Evolutionary conservation across 2,113 vertebrate genomes (phyloP).

Genomic region (Nycticebus coucang): DNA sequence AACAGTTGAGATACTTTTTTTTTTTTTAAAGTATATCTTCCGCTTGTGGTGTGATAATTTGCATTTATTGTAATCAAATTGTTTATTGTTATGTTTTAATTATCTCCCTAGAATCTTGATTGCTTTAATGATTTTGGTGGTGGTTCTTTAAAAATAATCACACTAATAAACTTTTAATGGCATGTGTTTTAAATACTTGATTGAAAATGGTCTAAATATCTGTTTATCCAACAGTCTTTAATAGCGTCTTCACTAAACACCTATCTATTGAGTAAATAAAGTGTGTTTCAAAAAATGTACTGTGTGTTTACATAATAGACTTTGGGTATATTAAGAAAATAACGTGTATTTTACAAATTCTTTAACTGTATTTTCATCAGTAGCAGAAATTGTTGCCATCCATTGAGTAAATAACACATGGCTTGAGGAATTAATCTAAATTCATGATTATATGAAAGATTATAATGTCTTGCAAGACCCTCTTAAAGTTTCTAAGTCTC

Average conservation of each 20-base stretch:
- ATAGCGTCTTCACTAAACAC: constrained; percentile 60
- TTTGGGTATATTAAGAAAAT: constrained; percentile 69
- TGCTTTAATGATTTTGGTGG: constrained; percentile 58
- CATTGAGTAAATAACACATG: constrained; percentile 51
- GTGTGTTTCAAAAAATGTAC: constrained; percentile 52
- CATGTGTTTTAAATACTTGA: constrained; percentile 65
- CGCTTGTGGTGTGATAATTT: neutral
- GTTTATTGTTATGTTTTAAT: constrained; percentile 72
- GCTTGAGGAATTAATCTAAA: constrained; percentile 52
- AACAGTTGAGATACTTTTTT: neutral
- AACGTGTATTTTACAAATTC: constrained; percentile 46
- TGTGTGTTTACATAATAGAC: constrained; percentile 45
- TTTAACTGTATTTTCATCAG: constrained; percentile 56
- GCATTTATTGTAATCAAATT: constrained; percentile 59
- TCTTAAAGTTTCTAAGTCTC: constrained; percentile 48
- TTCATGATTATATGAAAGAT: neutral
- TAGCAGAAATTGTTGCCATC: constrained; percentile 48
- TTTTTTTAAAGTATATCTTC: neutral
- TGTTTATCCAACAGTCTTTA: constrained; percentile 62
- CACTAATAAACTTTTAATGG: constrained; percentile 67
- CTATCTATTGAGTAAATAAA: constrained; percentile 63
- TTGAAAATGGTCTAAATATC: constrained; percentile 61
- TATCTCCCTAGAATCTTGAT: constrained; percentile 68
- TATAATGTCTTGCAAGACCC: neutral
- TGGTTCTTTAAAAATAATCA: constrained; percentile 75